These are phyloP conservation scores for Danionella dracula DNA, from an alignment of 2,797 vertebrate genomes.

Conservation along the genomic window DNA sequence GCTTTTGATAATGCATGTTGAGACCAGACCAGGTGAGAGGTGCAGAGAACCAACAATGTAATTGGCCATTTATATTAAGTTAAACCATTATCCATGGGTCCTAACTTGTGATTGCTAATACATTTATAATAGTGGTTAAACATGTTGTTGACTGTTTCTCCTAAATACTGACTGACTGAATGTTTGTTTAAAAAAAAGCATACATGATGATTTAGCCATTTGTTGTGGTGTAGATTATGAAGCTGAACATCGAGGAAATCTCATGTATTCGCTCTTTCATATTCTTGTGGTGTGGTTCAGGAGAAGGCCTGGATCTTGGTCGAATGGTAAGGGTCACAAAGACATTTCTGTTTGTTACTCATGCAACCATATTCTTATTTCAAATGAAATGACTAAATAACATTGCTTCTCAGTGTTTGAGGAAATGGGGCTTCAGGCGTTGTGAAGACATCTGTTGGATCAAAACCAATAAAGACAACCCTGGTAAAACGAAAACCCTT, in stretches of 20 bases:
- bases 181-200: too few relatives aligned
- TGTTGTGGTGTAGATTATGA: slow-evolving; percentile 86
- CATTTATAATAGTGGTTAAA: too few relatives aligned
- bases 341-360: not conserved
- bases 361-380: not conserved
- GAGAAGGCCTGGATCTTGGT: slow-evolving; percentile 92
- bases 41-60: too few relatives aligned
- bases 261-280: slow-evolving; percentile 90
- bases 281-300: slow-evolving; percentile 96
- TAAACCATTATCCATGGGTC: too few relatives aligned
- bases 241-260: slow-evolving; percentile 95
- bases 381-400: not conserved
- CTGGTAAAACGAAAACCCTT: slow-evolving; percentile 93
- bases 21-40: too few relatives aligned
- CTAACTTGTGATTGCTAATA: too few relatives aligned
- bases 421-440: slow-evolving; percentile 96
- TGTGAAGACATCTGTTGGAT: slow-evolving; percentile 99
- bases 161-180: too few relatives aligned
- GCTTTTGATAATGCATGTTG: too few relatives aligned
- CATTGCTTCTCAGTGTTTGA: slow-evolving; percentile 79
- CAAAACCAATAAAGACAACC: slow-evolving; percentile 98
- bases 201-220: too few relatives aligned
- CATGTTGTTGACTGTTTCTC: too few relatives aligned
- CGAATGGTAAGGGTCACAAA: slow-evolving; percentile 77
- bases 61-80: too few relatives aligned